Percentiles rank a stretch among this genome's conserved stretches.
These are phyloP conservation scores for Chaetodon trifascialis DNA, from an alignment of 2,113 vertebrate genomes.

Conservation along the genomic window DNA sequence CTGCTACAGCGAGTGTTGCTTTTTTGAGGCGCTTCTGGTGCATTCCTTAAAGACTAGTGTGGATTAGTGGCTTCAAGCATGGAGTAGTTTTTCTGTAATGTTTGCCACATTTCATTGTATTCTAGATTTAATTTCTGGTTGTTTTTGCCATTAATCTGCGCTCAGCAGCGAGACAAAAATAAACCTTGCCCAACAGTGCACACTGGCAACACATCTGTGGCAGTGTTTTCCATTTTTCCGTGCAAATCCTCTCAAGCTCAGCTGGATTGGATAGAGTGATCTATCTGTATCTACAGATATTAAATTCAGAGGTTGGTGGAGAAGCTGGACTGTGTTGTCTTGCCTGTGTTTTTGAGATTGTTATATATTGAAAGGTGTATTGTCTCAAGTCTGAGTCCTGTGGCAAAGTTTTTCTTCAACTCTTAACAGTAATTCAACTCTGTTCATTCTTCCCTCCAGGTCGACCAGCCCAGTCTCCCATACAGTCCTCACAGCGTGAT, in stretches of 20 bases:
- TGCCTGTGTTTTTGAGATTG: not conserved
- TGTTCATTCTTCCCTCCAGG: not conserved
- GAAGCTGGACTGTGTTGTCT: not conserved
- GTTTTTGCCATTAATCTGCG: too few species aligned
- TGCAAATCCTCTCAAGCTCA: too few species aligned
- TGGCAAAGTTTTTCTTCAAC: slow-evolving; percentile 2
- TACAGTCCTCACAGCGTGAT: not conserved
- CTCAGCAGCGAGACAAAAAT: too few species aligned
- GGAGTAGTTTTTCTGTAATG: not conserved
- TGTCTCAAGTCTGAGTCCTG: not conserved
- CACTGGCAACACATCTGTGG: not conserved
- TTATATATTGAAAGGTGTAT: not conserved
- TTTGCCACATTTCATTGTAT: too few species aligned
- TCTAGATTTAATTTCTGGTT: too few species aligned
- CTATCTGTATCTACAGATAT: slow-evolving; percentile 2
- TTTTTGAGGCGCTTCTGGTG: not conserved
- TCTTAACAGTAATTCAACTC: not conserved
- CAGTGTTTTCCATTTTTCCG: not conserved
- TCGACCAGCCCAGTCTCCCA: not conserved
- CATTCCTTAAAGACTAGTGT: not conserved
- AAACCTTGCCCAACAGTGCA: not conserved
- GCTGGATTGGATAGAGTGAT: too few species aligned
- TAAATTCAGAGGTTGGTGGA: not conserved
- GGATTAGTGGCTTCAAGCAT: not conserved
- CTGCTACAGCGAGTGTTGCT: not conserved